Percentiles rank a stretch among this genome's conserved stretches.
Conservation (phyloP, 2,797 vertebrate species). For the Chlorospingus flavigularis region DNA sequence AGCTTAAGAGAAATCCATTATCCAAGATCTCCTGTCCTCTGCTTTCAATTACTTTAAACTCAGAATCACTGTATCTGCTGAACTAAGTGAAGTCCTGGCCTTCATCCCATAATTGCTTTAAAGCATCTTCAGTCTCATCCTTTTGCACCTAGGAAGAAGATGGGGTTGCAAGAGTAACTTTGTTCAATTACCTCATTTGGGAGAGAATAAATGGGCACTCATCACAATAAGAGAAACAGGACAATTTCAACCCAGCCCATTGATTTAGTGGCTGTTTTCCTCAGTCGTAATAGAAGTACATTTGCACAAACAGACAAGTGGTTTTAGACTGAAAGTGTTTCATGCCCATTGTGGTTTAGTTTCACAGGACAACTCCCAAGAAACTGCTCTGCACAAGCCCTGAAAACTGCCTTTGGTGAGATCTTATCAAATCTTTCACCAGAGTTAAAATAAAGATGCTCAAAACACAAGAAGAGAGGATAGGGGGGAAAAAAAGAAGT, state of each 20-base stretch:
- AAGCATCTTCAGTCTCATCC: neutral
- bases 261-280: neutral
- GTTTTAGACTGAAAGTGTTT: neutral
- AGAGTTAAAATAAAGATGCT: neutral
- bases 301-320: neutral
- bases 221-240: neutral
- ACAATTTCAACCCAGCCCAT: neutral
- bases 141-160: neutral
- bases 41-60: neutral
- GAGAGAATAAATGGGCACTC: neutral
- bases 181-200: neutral
- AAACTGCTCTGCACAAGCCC: neutral
- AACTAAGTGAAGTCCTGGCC: neutral
- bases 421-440: neutral
- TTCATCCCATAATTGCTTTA: neutral
- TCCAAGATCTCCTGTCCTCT: neutral
- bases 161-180: neutral
- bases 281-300: neutral
- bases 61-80: neutral
- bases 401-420: neutral
- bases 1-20: neutral
- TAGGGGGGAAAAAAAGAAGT: accelerated
- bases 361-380: neutral
- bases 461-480: neutral
- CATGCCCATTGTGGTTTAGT: neutral